These are phyloP conservation scores for Pocota personata DNA, from an alignment of 2,888 invertebrate genomes.

Conservation along the genomic window DNA sequence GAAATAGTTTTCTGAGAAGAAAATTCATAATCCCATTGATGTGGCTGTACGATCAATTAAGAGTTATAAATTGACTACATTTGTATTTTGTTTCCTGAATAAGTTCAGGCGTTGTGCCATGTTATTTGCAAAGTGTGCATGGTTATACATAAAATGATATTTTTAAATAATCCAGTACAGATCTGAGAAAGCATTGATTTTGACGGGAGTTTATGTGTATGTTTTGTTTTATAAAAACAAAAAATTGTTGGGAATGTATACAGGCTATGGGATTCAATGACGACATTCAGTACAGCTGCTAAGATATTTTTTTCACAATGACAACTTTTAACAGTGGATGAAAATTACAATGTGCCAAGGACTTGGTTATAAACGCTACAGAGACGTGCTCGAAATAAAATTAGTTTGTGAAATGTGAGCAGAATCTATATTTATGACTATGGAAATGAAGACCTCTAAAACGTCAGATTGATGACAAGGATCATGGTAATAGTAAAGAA, in stretches of 20 bases:
- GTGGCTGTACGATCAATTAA: slow-evolving; percentile 17
- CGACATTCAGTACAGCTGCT: slow-evolving; percentile 10
- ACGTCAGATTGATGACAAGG: too few relatives aligned
- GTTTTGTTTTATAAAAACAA: not conserved
- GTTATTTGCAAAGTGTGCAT: slow-evolving; percentile 11
- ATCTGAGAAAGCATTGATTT: slow-evolving; percentile 9
- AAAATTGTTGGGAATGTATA: not conserved
- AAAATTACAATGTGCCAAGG: not conserved
- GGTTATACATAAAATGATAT: slow-evolving; percentile 12
- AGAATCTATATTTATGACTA: too few relatives aligned
- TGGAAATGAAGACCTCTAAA: not conserved
- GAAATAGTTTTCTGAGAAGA: slow-evolving; percentile 21
- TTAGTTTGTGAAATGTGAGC: not conserved
- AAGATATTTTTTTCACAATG: not conserved
- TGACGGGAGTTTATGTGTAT: not conserved
- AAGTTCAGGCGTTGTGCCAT: slow-evolving; percentile 8
- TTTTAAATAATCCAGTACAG: slow-evolving; percentile 20
- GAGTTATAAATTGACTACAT: slow-evolving; percentile 38
- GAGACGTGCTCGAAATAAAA: not conserved
- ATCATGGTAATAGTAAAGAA: too few relatives aligned
- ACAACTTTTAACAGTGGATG: not conserved
- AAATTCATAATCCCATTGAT: slow-evolving; percentile 35
- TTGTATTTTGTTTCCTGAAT: slow-evolving; percentile 38
- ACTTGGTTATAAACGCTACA: not conserved
- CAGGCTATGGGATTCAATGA: not conserved